Conservation (phyloP, 2,113 vertebrate genomes). For the Elaphurus davidianus region DNA sequence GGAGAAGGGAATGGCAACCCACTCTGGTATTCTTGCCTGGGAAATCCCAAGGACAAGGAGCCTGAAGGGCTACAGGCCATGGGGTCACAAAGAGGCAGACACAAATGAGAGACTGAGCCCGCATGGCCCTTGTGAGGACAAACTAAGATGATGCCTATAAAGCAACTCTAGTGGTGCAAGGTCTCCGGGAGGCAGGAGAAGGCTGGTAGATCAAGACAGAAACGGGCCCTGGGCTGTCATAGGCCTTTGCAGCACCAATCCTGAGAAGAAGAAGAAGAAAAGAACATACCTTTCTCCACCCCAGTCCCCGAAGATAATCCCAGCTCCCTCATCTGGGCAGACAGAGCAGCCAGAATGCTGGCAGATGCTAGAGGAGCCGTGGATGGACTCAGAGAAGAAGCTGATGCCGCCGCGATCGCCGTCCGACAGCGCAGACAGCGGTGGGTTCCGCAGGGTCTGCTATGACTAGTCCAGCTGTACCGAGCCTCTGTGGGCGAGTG, state of each 20-base stretch:
- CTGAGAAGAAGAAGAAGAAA: neutral
- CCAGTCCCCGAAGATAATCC: neutral
- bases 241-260: neutral
- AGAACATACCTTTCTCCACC: neutral
- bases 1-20: neutral
- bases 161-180: neutral
- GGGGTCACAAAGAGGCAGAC: neutral
- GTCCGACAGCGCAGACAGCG: fast-evolving
- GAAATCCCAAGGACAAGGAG: neutral
- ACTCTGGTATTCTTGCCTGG: neutral
- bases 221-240: too few relatives aligned
- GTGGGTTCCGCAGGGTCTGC: neutral
- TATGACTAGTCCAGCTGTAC: neutral
- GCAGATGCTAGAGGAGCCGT: fast-evolving
- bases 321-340: neutral
- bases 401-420: fast-evolving
- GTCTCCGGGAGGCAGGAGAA: neutral
- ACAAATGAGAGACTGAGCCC: neutral
- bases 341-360: fast-evolving
- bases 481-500: neutral
- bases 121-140: neutral
- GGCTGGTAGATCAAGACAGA: neutral
- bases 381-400: neutral
- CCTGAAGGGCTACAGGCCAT: neutral
- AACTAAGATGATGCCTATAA: neutral